Percentiles rank a stretch among this genome's conserved stretches.
Conservation (phyloP, 1,140 invertebrate genomes). For the Bombus sylvicola region DNA sequence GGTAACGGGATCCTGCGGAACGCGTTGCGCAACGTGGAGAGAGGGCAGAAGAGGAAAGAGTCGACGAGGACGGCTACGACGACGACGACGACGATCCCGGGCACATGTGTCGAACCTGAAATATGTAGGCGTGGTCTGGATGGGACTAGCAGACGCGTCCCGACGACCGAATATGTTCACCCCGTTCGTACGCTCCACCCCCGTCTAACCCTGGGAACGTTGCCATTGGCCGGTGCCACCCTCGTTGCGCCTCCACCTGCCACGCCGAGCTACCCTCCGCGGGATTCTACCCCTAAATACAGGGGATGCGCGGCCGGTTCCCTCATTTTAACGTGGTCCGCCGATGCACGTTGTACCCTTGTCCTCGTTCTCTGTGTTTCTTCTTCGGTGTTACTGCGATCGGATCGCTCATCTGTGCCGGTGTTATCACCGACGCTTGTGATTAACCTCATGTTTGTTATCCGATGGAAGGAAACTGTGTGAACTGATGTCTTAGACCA, state of each 20-base stretch:
- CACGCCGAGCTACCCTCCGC: constrained; percentile 69
- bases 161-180: constrained; percentile 82
- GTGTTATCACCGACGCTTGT: background rate
- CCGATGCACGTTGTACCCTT: constrained; percentile 65
- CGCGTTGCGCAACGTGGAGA: constrained; percentile 62
- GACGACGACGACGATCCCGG: constrained; percentile 63
- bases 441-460: background rate
- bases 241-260: constrained; percentile 74
- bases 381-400: constrained; percentile 42
- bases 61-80: constrained; percentile 47
- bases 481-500: constrained; percentile 24
- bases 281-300: constrained; percentile 77
- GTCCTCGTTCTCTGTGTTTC: constrained; percentile 40
- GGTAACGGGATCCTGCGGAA: constrained; percentile 53
- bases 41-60: constrained; percentile 24
- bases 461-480: constrained; percentile 18
- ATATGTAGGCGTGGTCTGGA: constrained; percentile 83
- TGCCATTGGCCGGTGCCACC: constrained; percentile 74
- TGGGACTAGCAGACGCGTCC: constrained; percentile 79
- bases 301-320: constrained; percentile 71
- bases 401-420: constrained; percentile 23
- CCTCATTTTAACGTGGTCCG: constrained; percentile 78
- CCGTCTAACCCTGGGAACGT: constrained; percentile 72
- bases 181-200: constrained; percentile 80
- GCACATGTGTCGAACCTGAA: constrained; percentile 83